Conservation (phyloP, 2,888 invertebrate species). For the Scaptomyza caliginosa region DNA sequence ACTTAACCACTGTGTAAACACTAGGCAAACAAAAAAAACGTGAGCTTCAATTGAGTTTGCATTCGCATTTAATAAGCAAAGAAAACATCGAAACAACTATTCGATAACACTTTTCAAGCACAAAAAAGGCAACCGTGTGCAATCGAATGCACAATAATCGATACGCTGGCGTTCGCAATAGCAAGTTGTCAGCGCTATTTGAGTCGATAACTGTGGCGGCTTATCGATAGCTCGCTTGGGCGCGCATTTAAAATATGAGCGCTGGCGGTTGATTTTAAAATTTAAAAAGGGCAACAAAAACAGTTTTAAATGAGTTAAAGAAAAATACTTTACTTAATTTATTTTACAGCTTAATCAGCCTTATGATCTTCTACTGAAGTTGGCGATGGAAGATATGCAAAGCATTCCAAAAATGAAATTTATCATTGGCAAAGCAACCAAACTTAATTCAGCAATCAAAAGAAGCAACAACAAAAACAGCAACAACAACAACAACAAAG, state of each 20-base stretch:
- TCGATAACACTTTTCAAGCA: slow-evolving; percentile 7
- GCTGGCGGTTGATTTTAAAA: not conserved
- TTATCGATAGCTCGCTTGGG: not conserved
- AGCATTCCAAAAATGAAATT: not conserved
- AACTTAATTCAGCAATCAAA: slow-evolving; percentile 81
- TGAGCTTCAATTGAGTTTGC: slow-evolving; percentile 42
- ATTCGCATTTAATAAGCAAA: slow-evolving; percentile 19
- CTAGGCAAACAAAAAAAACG: slow-evolving; percentile 46
- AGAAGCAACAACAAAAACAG: slow-evolving; percentile 26
- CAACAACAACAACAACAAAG: slow-evolving; percentile 27
- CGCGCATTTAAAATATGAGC: not conserved
- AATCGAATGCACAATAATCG: slow-evolving; percentile 9
- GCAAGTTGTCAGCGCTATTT: not conserved
- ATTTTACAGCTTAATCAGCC: too few species aligned
- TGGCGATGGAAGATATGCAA: not conserved
- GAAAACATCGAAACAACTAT: slow-evolving; percentile 8
- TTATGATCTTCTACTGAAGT: too few species aligned
- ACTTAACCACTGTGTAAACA: slow-evolving; percentile 40
- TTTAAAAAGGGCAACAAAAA: too few species aligned
- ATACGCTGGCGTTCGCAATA: not conserved
- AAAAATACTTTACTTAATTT: not conserved
- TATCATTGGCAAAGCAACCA: slow-evolving; percentile 34
- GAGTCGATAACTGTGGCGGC: slow-evolving; percentile 21
- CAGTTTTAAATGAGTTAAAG: too few species aligned
- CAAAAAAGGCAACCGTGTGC: not conserved